A percentile compares a stretch with the other conserved stretches of the same genome.
Conservation (phyloP, 2,888 invertebrate genomes). For the Lasioglossum vierecki region DNA sequence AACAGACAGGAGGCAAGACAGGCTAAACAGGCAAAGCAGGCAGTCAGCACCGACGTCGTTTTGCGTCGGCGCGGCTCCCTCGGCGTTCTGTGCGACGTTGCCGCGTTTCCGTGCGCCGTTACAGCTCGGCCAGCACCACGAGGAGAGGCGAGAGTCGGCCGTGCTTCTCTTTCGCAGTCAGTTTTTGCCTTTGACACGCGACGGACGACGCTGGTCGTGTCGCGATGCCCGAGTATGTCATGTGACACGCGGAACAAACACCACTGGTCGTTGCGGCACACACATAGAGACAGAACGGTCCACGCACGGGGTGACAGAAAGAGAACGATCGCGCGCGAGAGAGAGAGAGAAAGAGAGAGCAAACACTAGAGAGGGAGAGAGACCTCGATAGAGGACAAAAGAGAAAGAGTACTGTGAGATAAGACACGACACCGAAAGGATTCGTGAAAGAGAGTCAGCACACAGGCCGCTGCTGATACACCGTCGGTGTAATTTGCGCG, state of each 20-base stretch:
- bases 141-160: conserved; percentile 66
- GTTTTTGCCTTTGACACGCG: conserved; percentile 77
- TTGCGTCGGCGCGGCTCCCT: conserved; percentile 68
- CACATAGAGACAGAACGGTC: conserved; percentile 9
- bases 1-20: background rate
- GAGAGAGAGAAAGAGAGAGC: background rate
- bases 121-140: conserved; percentile 58
- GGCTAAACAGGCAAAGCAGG: background rate
- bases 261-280: conserved; percentile 37
- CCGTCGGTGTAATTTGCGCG: background rate
- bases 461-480: background rate
- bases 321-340: background rate
- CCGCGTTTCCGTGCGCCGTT: conserved; percentile 45
- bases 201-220: conserved; percentile 67
- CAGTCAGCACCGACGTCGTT: conserved; percentile 28
- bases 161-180: conserved; percentile 72
- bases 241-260: conserved; percentile 72
- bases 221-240: conserved; percentile 73
- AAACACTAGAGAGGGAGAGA: background rate
- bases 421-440: background rate
- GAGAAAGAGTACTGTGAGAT: background rate
- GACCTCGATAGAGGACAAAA: background rate
- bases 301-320: background rate
- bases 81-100: conserved; percentile 65
- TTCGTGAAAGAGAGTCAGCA: background rate